Evolutionary conservation across 2,113 vertebrate species (phyloP), one percentile per base, ranked within the genome.

Genomic region (Spilogale gracilis): DNA sequence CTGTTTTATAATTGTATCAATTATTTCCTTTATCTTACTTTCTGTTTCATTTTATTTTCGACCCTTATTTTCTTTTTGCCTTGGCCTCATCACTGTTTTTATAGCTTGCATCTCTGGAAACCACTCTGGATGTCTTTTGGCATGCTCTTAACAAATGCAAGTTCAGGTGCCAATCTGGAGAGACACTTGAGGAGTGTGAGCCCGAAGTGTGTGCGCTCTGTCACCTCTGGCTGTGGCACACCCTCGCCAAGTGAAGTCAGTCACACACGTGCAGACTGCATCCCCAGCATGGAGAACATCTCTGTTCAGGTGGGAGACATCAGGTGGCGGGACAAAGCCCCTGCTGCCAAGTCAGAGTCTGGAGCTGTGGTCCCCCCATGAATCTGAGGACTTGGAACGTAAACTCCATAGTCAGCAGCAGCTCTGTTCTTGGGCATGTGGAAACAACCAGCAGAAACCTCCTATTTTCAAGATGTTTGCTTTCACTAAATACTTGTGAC

Each of bases 401-500:
- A 80, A 94, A 96, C 65, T 20, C 71, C 43, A 63, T 6, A 52
- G 65, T 63, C 23, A 60, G 76, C 58, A 74, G 32, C 2, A 32
- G 61, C 30, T 48, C 56, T 81, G 67, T 23, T 89, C 48, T 21
- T 43, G 30, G n/a, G 82, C 86, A 89, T 91, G 63, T 74, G 83
- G 81, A 91, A 95, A 65, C 52, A 93, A 30, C 69, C 38, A 69
- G 16, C 23, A 52, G 76, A 95, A 87, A 79, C 69, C 61, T 76
- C 60, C 74, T 79, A 14, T 80, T 87, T 27, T 67, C 67, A 76
- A 54, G 79, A 82, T 58, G 69, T 63, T 69, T 96, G 43, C 74
- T 84, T 93, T 79, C 78, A 43, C 80, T 71, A 85, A 91, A 58
- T 21, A 38, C 65, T 82, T 48, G 38, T 48, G 74, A 73, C 43